Evolutionary conservation across 2,797 vertebrate species (phyloP).

Genomic region (Hemitrygon akajei): DNA sequence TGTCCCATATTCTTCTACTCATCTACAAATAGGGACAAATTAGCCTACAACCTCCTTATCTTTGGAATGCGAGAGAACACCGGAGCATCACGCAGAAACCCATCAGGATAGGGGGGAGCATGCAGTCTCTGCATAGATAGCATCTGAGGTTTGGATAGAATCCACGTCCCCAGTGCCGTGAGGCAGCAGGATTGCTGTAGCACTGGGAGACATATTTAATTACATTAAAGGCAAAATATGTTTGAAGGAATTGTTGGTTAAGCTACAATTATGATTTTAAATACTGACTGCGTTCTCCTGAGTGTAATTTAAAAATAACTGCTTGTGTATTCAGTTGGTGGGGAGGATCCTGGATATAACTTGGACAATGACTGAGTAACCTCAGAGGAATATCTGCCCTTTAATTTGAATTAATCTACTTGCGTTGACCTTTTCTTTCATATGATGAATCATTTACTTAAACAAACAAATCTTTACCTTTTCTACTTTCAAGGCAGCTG

Average conservation of each 20-base stretch:
- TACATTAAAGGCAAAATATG: no score
- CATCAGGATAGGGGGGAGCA: no score
- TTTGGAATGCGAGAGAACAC: no score
- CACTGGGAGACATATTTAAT: neutral
- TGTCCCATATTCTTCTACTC: no score
- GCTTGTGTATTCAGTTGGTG: neutral
- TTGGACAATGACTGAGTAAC: neutral
- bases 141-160: no score
- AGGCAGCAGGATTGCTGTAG: no score
- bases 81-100: no score
- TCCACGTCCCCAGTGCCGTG: no score
- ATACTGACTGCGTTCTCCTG: neutral
- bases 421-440: no score
- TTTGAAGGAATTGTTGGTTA: neutral
- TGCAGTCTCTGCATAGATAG: no score
- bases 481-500: neutral
- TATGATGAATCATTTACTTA: neutral
- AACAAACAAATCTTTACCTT: neutral
- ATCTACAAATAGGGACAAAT: no score
- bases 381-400: neutral
- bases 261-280: constrained; percentile 27
- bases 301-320: constrained; percentile 9
- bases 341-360: neutral
- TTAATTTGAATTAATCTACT: neutral
- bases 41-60: no score